Percentiles rank a stretch among this genome's conserved stretches.
Conservation (phyloP, 1,140 invertebrate species). For the Pachyrhynchus sulphureomaculatus region DNA sequence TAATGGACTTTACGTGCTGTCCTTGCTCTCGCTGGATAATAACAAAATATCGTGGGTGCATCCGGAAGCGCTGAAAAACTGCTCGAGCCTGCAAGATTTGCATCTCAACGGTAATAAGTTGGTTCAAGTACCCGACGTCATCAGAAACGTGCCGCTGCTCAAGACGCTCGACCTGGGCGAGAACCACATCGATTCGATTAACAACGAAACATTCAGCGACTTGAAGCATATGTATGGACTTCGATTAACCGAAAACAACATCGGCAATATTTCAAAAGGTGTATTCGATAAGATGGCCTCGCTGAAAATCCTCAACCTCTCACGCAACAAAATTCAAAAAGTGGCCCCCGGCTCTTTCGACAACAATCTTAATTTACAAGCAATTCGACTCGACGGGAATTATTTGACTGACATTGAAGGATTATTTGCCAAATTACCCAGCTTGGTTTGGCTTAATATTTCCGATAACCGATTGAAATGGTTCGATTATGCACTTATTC, state of each 20-base stretch:
- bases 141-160: conserved; percentile 75
- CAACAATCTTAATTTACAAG: conserved; percentile 78
- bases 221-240: conserved; percentile 82
- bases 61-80: conserved; percentile 78
- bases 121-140: conserved; percentile 77
- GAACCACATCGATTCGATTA: conserved; percentile 82
- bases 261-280: conserved; percentile 81
- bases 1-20: conserved; percentile 74
- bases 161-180: conserved; percentile 86
- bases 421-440: conserved; percentile 81
- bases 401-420: conserved; percentile 80
- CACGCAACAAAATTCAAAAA: conserved; percentile 80
- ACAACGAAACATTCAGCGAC: conserved; percentile 76
- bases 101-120: conserved; percentile 88
- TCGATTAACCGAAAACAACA: conserved; percentile 82
- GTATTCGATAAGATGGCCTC: conserved; percentile 81
- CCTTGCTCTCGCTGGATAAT: conserved; percentile 79
- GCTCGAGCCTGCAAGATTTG: conserved; percentile 80
- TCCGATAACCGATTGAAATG: conserved; percentile 86
- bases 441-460: conserved; percentile 88
- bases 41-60: conserved; percentile 79
- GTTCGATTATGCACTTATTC: conserved; percentile 91
- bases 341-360: conserved; percentile 87
- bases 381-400: conserved; percentile 86
- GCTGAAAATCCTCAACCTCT: conserved; percentile 85